Evolutionary conservation across 2,113 vertebrate species (phyloP).

Genomic region (Cynoglossus semilaevis): DNA sequence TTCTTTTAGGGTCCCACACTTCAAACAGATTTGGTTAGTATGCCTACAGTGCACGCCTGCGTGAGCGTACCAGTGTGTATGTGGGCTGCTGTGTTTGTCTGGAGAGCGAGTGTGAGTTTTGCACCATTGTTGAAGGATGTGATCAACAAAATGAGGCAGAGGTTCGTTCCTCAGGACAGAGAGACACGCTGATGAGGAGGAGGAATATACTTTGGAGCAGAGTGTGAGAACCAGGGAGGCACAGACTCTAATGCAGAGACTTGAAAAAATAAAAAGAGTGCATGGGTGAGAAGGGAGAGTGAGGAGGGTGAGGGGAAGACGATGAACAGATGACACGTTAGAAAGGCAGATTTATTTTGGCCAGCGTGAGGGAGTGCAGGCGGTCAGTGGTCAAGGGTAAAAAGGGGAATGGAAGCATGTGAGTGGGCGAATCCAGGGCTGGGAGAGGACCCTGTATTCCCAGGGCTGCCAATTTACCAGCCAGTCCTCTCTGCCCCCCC

Average conservation of each 20-base stretch:
- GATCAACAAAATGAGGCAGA: conserved; percentile 68
- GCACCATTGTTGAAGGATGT: conserved; percentile 60
- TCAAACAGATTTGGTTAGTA: conserved; percentile 82
- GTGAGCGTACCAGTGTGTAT: conserved; percentile 39
- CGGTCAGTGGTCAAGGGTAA: conserved; percentile 74
- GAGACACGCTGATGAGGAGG: conserved; percentile 56
- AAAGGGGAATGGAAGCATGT: conserved; percentile 67
- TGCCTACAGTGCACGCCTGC: conserved; percentile 69
- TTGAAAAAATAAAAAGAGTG: background rate
- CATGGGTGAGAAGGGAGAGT: background rate
- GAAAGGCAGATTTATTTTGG: conserved; percentile 59
- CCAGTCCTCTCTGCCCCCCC: conserved; percentile 63
- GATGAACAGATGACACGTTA: conserved; percentile 61
- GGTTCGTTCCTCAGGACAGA: conserved; percentile 64
- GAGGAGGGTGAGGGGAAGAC: conserved; percentile 39
- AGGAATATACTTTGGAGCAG: conserved; percentile 48
- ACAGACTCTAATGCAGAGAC: conserved; percentile 30
- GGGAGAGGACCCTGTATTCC: conserved; percentile 71
- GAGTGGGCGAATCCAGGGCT: conserved; percentile 63
- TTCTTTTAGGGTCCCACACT: conserved; percentile 78
- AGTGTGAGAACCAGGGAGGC: conserved; percentile 42
- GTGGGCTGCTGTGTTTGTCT: conserved; percentile 16
- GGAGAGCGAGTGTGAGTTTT: conserved; percentile 40
- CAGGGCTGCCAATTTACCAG: conserved; percentile 75
- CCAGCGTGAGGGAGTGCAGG: conserved; percentile 49